Evolutionary conservation across 2,888 invertebrate species (phyloP).

Genomic region (Xanthorhoe spadicearia): DNA sequence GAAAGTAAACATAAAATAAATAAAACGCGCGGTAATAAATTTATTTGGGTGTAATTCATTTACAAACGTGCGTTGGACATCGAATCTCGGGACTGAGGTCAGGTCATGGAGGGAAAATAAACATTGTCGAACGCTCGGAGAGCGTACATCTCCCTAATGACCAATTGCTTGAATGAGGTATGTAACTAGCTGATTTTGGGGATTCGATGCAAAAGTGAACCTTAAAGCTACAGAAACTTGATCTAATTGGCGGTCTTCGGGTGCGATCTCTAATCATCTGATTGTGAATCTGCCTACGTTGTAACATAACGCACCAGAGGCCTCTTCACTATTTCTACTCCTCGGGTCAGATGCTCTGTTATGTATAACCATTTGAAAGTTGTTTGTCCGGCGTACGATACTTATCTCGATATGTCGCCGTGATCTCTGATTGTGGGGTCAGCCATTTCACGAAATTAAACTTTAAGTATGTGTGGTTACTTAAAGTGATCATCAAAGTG

Average conservation of each 20-base stretch:
- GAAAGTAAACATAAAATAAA: conserved; percentile 57
- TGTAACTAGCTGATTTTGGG: too few species aligned
- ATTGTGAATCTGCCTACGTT: not conserved
- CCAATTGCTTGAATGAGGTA: not conserved
- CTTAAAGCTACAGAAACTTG: not conserved
- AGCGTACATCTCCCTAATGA: not conserved
- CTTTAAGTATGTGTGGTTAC: conserved; percentile 29
- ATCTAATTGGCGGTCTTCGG: not conserved
- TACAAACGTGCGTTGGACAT: conserved; percentile 43
- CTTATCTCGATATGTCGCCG: conserved; percentile 52
- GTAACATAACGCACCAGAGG: not conserved
- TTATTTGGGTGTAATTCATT: conserved; percentile 53
- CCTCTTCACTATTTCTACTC: conserved; percentile 15
- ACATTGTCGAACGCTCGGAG: not conserved
- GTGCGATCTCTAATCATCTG: not conserved
- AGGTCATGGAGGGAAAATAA: conserved; percentile 17
- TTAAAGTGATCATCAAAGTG: conserved; percentile 38
- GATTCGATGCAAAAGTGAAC: too few species aligned
- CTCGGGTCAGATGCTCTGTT: conserved; percentile 50
- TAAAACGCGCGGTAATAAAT: conserved; percentile 52
- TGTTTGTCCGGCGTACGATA: conserved; percentile 56
- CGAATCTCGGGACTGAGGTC: conserved; percentile 35
- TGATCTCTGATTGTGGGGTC: conserved; percentile 55
- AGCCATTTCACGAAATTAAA: conserved; percentile 47
- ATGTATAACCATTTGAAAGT: conserved; percentile 59